These are phyloP conservation scores for Grapholita molesta DNA, from an alignment of 1,140 invertebrate genomes.

Conservation along the genomic window DNA sequence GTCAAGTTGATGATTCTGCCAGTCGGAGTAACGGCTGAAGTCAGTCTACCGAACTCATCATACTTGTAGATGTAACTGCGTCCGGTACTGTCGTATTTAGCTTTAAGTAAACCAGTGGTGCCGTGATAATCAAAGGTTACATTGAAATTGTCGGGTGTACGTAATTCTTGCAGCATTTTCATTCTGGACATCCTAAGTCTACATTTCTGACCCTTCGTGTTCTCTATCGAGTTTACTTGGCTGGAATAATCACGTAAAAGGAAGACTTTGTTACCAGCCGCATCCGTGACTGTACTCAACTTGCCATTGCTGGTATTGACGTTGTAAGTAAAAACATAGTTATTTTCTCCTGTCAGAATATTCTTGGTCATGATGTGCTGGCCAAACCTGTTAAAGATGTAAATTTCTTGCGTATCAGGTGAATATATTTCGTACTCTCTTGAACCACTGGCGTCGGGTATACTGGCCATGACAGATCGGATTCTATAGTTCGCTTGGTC, in stretches of 20 bases:
- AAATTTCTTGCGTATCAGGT: conserved; percentile 96
- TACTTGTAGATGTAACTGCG: conserved; percentile 96
- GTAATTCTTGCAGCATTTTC: conserved; percentile 92
- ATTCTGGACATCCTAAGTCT: conserved; percentile 92
- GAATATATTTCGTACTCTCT: conserved; percentile 97
- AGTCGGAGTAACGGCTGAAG: conserved; percentile 93
- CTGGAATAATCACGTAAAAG: conserved; percentile 92
- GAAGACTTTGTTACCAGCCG: conserved; percentile 95
- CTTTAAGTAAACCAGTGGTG: conserved; percentile 91
- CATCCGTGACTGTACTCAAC: conserved; percentile 93
- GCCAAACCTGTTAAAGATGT: conserved; percentile 97
- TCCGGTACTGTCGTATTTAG: conserved; percentile 93
- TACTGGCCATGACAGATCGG: conserved; percentile 93
- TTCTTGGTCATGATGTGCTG: conserved; percentile 96
- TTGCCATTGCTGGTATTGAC: conserved; percentile 98
- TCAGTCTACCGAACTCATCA: conserved; percentile 95
- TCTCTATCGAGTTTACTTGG: conserved; percentile 95
- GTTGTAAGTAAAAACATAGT: conserved; percentile 96
- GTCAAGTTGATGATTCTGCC: conserved; percentile 91
- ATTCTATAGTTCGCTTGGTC: conserved; percentile 96
- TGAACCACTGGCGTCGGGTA: conserved; percentile 89
- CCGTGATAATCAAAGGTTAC: conserved; percentile 96
- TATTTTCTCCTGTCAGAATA: conserved; percentile 93
- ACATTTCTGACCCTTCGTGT: conserved; percentile 96
- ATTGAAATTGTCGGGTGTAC: conserved; percentile 94